Conservation (phyloP, 2,113 vertebrate genomes). For the Nerophis lumbriciformis region DNA sequence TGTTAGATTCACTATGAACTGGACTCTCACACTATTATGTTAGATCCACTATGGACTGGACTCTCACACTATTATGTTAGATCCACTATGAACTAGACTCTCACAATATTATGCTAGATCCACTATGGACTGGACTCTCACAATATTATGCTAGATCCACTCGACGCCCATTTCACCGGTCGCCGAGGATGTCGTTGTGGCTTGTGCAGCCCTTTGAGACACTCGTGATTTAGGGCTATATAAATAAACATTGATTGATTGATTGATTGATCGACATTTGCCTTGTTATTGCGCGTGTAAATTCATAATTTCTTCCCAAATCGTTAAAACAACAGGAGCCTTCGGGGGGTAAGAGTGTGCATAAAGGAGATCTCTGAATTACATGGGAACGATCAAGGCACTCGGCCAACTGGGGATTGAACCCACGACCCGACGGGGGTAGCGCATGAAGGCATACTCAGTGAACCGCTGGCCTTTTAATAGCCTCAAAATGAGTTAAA, state of each 20-base stretch:
- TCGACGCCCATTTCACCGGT: too few relatives aligned
- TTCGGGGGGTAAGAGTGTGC: slow-evolving; percentile 37
- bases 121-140: too few relatives aligned
- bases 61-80: too few relatives aligned
- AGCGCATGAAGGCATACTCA: slow-evolving; percentile 23
- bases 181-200: too few relatives aligned
- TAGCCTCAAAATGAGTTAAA: slow-evolving; percentile 54
- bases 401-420: slow-evolving; percentile 45
- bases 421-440: slow-evolving; percentile 40
- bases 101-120: too few relatives aligned
- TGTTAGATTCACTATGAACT: too few relatives aligned
- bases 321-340: slow-evolving; percentile 34
- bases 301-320: slow-evolving; percentile 28
- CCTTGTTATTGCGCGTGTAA: slow-evolving; percentile 25
- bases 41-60: too few relatives aligned
- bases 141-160: too few relatives aligned
- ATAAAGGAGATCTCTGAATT: slow-evolving; percentile 42
- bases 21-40: too few relatives aligned
- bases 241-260: slow-evolving; percentile 36
- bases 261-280: slow-evolving; percentile 54
- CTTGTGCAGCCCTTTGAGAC: too few relatives aligned
- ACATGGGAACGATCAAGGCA: slow-evolving; percentile 20
- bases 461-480: slow-evolving; percentile 44
- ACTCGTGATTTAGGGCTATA: too few relatives aligned
- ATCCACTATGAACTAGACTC: too few relatives aligned